Percentiles rank a stretch among this genome's conserved stretches.
These are phyloP conservation scores for Apamea anceps DNA, from an alignment of 2,888 invertebrate species.

Conservation along the genomic window DNA sequence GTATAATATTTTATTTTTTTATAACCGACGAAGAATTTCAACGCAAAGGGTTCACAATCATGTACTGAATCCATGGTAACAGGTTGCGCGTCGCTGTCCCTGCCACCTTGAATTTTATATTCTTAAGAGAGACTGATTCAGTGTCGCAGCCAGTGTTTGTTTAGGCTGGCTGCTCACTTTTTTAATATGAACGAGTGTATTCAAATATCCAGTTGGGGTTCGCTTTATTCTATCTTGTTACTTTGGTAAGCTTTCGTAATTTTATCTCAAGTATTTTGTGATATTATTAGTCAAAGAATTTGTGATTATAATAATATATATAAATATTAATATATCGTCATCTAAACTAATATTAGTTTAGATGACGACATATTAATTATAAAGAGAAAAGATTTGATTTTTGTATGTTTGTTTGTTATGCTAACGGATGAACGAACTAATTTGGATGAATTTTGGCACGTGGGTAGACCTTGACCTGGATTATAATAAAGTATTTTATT, in stretches of 20 bases:
- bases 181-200: slow-evolving; percentile 49
- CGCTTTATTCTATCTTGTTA: slow-evolving; percentile 6
- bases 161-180: slow-evolving; percentile 51
- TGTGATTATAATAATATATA: neutral
- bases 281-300: neutral
- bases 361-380: too few relatives aligned
- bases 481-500: too few relatives aligned
- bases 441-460: neutral
- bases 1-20: neutral
- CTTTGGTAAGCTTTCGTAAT: slow-evolving; percentile 8
- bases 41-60: neutral
- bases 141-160: slow-evolving; percentile 41
- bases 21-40: neutral
- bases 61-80: neutral
- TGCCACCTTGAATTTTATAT: neutral
- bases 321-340: too few relatives aligned
- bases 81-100: neutral
- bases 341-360: too few relatives aligned
- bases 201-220: slow-evolving; percentile 22
- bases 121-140: slow-evolving; percentile 30
- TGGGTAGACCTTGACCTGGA: neutral
- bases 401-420: neutral
- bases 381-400: neutral
- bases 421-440: neutral
- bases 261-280: slow-evolving; percentile 5